These are phyloP conservation scores for Drosophila atripex DNA, from an alignment of 2,888 invertebrate species.

Conservation along the genomic window DNA sequence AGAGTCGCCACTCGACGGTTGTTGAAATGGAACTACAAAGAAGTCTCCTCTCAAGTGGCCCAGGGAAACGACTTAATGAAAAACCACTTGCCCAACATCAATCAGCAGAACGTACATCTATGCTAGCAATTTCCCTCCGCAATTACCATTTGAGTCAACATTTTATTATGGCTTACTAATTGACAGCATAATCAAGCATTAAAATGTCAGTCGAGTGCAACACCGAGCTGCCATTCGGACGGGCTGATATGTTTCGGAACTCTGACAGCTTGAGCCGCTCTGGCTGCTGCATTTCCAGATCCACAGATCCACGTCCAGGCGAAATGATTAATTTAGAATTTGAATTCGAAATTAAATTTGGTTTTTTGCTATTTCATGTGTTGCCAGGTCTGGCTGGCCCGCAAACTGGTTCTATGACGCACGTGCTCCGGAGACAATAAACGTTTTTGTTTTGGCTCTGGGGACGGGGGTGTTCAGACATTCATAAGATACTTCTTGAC, in stretches of 20 bases:
- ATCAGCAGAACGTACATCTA: slow-evolving; percentile 26
- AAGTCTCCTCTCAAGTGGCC: slow-evolving; percentile 29
- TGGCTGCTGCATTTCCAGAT: slow-evolving; percentile 4
- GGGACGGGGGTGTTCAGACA: slow-evolving; percentile 31
- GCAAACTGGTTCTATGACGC: slow-evolving; percentile 73
- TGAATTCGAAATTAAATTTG: slow-evolving; percentile 24
- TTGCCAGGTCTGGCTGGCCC: slow-evolving; percentile 28
- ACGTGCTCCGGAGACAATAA: slow-evolving; percentile 64
- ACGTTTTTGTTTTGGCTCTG: slow-evolving; percentile 34
- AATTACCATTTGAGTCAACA: not conserved
- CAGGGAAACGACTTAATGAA: slow-evolving; percentile 41
- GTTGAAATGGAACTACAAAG: slow-evolving; percentile 39
- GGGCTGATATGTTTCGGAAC: not conserved
- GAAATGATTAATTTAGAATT: slow-evolving; percentile 22
- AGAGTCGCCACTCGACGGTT: slow-evolving; percentile 25
- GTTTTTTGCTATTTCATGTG: slow-evolving; percentile 18
- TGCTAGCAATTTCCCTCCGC: slow-evolving; percentile 7
- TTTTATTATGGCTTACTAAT: slow-evolving; percentile 17
- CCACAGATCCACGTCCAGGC: not conserved
- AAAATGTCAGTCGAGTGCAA: slow-evolving; percentile 5
- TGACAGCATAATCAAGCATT: slow-evolving; percentile 33
- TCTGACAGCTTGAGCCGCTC: slow-evolving; percentile 14
- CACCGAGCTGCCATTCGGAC: not conserved
- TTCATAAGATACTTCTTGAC: slow-evolving; percentile 67
- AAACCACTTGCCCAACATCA: slow-evolving; percentile 41